phyloP scores from a whole-genome alignment of 1,140 invertebrate genomes.

The Drosophila sturtevanti region DNA sequence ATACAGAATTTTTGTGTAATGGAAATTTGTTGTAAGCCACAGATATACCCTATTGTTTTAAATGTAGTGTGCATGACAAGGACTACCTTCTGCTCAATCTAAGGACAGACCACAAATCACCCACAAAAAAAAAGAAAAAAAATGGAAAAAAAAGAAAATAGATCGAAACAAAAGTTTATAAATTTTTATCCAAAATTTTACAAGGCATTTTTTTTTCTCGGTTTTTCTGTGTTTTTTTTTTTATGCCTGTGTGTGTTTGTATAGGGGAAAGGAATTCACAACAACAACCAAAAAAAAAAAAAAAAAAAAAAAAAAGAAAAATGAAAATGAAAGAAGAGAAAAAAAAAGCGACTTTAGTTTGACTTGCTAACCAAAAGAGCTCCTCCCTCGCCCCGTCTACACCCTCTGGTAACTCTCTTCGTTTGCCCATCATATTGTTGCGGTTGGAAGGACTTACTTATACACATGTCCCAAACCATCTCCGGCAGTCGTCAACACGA shows the following conservation, averaged over 20 bases:
- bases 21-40: neutral
- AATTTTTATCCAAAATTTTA: slow-evolving; percentile 48
- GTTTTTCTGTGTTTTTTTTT: neutral
- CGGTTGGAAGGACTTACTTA: slow-evolving; percentile 5
- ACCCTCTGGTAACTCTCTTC: neutral
- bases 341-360: slow-evolving; percentile 22
- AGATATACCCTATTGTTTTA: neutral
- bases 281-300: too few relatives aligned
- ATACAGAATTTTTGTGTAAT: too few relatives aligned
- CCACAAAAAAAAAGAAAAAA: slow-evolving; percentile 28
- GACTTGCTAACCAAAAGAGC: slow-evolving; percentile 9
- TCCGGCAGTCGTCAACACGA: slow-evolving; percentile 60
- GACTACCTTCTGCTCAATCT: slow-evolving; percentile 4
- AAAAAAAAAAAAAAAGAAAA: too few relatives aligned
- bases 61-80: slow-evolving; percentile 11
- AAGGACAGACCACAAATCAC: slow-evolving; percentile 65
- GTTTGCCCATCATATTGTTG: neutral
- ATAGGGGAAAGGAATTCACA: slow-evolving; percentile 23
- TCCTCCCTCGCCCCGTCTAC: neutral
- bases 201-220: neutral
- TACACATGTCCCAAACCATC: slow-evolving; percentile 26
- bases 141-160: slow-evolving; percentile 34
- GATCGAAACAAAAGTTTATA: slow-evolving; percentile 71
- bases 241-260: neutral
- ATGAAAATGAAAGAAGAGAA: too few relatives aligned